A percentile compares a stretch with the other conserved stretches of the same genome.
These are phyloP conservation scores for Eledona agricola DNA, from an alignment of 2,888 invertebrate species.

Conservation along the genomic window DNA sequence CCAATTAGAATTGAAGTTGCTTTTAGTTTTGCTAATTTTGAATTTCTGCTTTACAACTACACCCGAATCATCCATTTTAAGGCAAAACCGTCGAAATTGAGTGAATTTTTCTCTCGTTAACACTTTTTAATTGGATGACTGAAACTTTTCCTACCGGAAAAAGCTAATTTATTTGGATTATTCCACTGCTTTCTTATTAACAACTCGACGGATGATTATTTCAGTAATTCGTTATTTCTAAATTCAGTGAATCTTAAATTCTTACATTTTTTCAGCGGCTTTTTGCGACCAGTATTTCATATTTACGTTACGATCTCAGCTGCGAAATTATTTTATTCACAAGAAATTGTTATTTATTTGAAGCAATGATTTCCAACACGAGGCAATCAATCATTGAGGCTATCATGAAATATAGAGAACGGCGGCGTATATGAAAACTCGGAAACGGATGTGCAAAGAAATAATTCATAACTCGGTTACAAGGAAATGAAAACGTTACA, in stretches of 20 bases:
- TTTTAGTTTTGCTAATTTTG: background rate
- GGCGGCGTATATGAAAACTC: slow-evolving; percentile 45
- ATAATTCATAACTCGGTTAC: slow-evolving; percentile 47
- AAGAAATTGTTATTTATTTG: slow-evolving; percentile 45
- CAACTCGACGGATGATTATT: slow-evolving; percentile 20
- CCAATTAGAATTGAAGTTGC: background rate
- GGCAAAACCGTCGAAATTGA: no score
- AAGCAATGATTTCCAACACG: slow-evolving; percentile 44
- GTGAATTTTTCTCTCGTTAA: slow-evolving; percentile 50
- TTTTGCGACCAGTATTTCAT: no score
- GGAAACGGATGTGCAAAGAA: slow-evolving; percentile 46
- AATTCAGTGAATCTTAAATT: no score
- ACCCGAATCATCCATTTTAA: no score
- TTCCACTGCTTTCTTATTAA: slow-evolving; percentile 31
- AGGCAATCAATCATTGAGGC: slow-evolving; percentile 45
- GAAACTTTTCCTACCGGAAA: slow-evolving; percentile 42
- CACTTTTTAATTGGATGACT: slow-evolving; percentile 49
- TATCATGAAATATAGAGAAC: slow-evolving; percentile 37
- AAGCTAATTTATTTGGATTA: slow-evolving; percentile 35
- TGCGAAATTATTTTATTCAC: slow-evolving; percentile 35
- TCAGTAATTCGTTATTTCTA: slow-evolving; percentile 16
- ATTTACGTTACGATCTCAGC: no score
- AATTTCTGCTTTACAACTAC: no score
- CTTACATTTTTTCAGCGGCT: no score
- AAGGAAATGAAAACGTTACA: slow-evolving; percentile 44